Percentiles rank a stretch among this genome's conserved stretches.
Evolutionary conservation across 2,113 vertebrate species (phyloP).

Genomic region (Lates calcarifer): DNA sequence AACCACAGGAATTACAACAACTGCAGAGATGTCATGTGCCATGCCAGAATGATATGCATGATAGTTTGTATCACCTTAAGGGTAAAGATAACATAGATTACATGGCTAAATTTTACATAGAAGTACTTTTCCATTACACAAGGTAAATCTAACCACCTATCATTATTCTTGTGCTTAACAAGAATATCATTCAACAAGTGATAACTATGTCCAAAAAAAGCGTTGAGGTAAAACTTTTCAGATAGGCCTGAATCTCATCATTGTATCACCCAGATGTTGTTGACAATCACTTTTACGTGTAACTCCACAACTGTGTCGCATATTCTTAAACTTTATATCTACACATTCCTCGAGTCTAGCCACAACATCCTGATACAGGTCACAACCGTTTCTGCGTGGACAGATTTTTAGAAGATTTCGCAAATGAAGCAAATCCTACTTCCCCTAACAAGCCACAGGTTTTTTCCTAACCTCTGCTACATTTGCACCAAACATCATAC

Average conservation of each 20-base stretch:
- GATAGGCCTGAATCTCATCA: not conserved
- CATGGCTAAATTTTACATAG: not conserved
- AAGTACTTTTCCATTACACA: not conserved
- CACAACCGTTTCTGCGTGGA: constrained; percentile 25
- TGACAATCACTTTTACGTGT: not conserved
- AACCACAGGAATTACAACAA: constrained; percentile 60
- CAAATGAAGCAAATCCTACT: constrained; percentile 56
- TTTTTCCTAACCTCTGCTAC: not conserved
- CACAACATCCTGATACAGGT: constrained; percentile 42
- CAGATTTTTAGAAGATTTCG: constrained; percentile 26
- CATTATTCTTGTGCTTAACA: not conserved
- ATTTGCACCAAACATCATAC: not conserved
- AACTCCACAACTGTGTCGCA: not conserved
- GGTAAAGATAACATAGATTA: not conserved
- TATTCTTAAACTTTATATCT: not conserved
- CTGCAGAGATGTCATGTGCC: constrained; percentile 47
- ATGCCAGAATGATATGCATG: not conserved
- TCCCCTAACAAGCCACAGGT: constrained; percentile 8
- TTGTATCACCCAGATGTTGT: not conserved
- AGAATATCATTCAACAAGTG: not conserved
- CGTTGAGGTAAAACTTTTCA: not conserved
- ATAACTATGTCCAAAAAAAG: not conserved
- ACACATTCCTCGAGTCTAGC: constrained; percentile 28
- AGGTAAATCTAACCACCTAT: not conserved
- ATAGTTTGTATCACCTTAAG: not conserved